Base-by-base conservation (phyloP, 2,797 vertebrate species). In the Echiichthys vipera region DNA sequence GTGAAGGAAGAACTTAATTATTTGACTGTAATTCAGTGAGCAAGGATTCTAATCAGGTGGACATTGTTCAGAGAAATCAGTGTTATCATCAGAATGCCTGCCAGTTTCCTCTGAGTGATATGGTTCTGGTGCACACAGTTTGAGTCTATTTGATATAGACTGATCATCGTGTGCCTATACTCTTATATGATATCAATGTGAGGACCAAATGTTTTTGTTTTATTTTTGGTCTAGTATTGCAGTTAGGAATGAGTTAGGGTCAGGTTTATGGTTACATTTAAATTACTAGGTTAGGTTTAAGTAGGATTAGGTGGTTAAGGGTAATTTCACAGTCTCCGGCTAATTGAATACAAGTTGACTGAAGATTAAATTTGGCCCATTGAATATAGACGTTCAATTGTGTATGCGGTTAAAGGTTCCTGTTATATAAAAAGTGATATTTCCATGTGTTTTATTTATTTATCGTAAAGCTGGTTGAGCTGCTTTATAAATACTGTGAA, bases 61-160 rank as follows among this genome's bases (percentile, higher is more conserved):
- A 73, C 45, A 43, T 42, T 61, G 42, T 71, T 37, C 37, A 49
- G n/a, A 53, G 45, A 64, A 57, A 37, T 50, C 13, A 29, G 15
- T 20, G 58, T 78, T 68, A 78, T 81, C 68, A 77, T 27, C 22
- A 39, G 53, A 58, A 51, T 73, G 27, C 40, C 56, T 57, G 18
- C 25, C 53, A 53, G 74, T 59, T 71, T 53, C 40, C 22, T 43
- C n/a, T 50, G 42, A 47, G 42, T 56, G 47, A 71, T 53, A 18
- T 49, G 54, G 13, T 63, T 65, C 30, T 61, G 37, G 34, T 32
- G 59, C 53, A 22, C 18, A 70, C 37, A 25, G 49, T 61, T 64
- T 73, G n/a, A 58, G 57, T 64, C 42, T 51, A 14, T 65, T 70
- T 76, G 37, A 72, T 63, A 80, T 45, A 55, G 39, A 53, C 17